Base-by-base conservation (phyloP, 2,797 vertebrate genomes). In the Malurus splendens region DNA sequence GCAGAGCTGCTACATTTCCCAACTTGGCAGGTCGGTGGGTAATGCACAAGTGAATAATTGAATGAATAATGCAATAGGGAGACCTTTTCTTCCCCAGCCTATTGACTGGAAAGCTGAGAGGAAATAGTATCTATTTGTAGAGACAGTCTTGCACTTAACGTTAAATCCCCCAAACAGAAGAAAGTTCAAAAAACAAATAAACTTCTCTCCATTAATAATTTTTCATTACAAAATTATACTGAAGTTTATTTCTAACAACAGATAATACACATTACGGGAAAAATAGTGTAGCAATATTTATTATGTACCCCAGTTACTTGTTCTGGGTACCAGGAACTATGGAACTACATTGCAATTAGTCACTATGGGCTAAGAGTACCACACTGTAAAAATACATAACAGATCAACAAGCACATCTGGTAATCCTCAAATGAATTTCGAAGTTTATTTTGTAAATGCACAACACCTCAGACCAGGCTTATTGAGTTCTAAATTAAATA, bases 401-500 rank as follows among this genome's bases (percentile, higher is more conserved):
- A 75, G 14, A 86, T 73, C 15, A 67, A n/a, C 83, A 90, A 47
- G 80, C 77, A 75, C 44, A 71, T 64, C 30, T 86, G 62, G 81
- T 71, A 90, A 93, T 71, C 23, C 52, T 84, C 42, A 48, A 17
- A 33, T 22, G 12, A 60, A 62, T 92, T 90, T 33, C 67, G 36
- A 78, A 90, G 85, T 56, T 56, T 75, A 77, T 32, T 72, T 87
- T 91, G 30, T 20, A 76, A 65, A 81, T 38, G 75, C n/a, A 65
- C 61, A 80, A 44, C 44, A 47, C 75, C 39, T 71, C 83, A 61
- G 84, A 74, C 36, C 19, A 74, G 74, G 24, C 51, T 95, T 92
- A 87, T 14, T 68, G 72, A 89, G 62, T 30, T 66, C 57, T 83
- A 90, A 92, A 93, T 91, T 88, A 92, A 90, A 92, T 62, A 59